Percentiles rank a stretch among this genome's conserved stretches.
These are phyloP conservation scores for Scrobipalpa atriplicella DNA, from an alignment of 2,888 invertebrate genomes.

Conservation along the genomic window DNA sequence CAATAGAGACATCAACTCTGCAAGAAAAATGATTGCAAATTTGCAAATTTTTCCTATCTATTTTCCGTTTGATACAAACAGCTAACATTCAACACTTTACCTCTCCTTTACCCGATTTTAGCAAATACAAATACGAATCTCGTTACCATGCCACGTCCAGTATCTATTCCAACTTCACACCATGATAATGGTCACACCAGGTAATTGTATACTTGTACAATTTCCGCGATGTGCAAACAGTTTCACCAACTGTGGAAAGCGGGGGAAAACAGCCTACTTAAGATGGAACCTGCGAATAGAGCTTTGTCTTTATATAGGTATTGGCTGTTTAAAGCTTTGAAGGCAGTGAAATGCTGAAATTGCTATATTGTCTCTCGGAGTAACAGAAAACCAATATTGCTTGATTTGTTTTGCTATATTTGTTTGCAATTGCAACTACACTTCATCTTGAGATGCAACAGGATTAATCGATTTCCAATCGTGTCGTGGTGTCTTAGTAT, in stretches of 20 bases:
- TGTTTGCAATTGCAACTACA: neutral
- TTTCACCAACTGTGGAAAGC: slow-evolving; percentile 62
- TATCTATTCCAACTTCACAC: slow-evolving; percentile 6
- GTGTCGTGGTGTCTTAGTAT: too few relatives aligned
- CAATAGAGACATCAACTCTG: too few relatives aligned
- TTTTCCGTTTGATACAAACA: too few relatives aligned
- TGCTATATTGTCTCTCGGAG: neutral
- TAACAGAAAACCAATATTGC: neutral
- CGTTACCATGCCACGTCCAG: slow-evolving; percentile 2
- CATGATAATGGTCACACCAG: slow-evolving; percentile 39
- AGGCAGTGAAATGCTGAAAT: neutral
- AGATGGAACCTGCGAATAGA: slow-evolving; percentile 3
- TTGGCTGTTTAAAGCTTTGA: neutral
- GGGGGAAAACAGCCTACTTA: slow-evolving; percentile 41
- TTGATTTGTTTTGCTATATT: neutral
- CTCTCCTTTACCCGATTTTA: neutral
- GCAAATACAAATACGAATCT: neutral
- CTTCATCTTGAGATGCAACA: too few relatives aligned
- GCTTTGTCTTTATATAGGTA: slow-evolving; percentile 16
- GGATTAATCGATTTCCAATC: too few relatives aligned
- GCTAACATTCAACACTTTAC: neutral
- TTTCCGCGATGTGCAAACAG: slow-evolving; percentile 59
- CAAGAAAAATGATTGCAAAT: too few relatives aligned
- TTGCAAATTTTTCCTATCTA: too few relatives aligned
- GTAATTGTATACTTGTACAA: slow-evolving; percentile 47